Evolutionary conservation across 2,888 invertebrate genomes (phyloP).

Genomic region (Chydorus sphaericus): DNA sequence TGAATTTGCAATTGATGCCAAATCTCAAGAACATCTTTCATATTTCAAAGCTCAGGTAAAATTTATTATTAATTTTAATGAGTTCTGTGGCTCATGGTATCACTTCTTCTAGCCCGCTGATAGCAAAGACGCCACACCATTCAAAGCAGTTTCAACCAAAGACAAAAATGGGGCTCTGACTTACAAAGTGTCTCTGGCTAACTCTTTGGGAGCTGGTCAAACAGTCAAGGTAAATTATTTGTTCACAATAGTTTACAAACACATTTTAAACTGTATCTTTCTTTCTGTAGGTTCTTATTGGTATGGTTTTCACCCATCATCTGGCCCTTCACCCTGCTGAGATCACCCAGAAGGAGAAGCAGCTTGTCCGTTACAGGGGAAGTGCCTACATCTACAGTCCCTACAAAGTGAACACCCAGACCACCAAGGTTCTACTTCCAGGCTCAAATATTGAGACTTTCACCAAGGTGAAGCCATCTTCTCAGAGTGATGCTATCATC

Average conservation of each 20-base stretch:
- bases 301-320: conserved; percentile 58
- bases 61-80: background rate
- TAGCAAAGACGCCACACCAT: background rate
- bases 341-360: conserved; percentile 85
- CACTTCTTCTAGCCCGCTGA: background rate
- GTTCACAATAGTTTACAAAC: background rate
- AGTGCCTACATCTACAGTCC: conserved; percentile 71
- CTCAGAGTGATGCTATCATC: conserved; percentile 62
- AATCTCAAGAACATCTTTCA: conserved; percentile 47
- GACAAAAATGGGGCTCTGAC: background rate
- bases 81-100: background rate
- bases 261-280: background rate
- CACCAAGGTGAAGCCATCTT: conserved; percentile 63
- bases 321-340: conserved; percentile 70
- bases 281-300: conserved; percentile 36
- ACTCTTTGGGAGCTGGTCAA: conserved; percentile 25
- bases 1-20: conserved; percentile 51
- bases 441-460: conserved; percentile 68
- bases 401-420: conserved; percentile 64
- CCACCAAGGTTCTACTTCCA: conserved; percentile 58
- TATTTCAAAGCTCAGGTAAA: conserved; percentile 51
- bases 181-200: conserved; percentile 39
- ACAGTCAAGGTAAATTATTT: conserved; percentile 14
- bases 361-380: conserved; percentile 74
- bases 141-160: background rate